Percentiles rank a stretch among this genome's conserved stretches.
Evolutionary conservation across 2,888 invertebrate genomes (phyloP).

Genomic region (Tiliacea citrago): DNA sequence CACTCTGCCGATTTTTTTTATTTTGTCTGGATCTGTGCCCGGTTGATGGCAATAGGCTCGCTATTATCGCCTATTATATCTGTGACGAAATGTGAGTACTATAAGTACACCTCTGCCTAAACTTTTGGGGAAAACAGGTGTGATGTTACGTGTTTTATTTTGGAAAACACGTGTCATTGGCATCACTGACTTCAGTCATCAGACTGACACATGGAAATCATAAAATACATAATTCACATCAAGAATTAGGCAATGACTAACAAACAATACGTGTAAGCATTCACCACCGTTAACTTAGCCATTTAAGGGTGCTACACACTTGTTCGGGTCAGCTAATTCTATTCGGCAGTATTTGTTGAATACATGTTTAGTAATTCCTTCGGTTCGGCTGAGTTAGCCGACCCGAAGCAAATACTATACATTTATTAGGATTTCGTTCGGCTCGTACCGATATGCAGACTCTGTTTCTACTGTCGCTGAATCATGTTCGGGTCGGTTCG

Average conservation of each 20-base stretch:
- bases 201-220: conserved; percentile 45
- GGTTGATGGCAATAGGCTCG: not conserved
- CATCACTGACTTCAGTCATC: not conserved
- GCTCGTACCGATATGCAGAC: no score
- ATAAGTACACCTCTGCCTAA: not conserved
- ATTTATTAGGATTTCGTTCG: not conserved
- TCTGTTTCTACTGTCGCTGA: no score
- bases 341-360: not conserved
- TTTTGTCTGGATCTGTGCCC: not conserved
- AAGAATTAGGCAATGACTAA: conserved; percentile 51
- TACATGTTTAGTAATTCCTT: no score
- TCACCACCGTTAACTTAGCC: conserved; percentile 47
- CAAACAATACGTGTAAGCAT: conserved; percentile 34
- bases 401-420: not conserved
- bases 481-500: no score
- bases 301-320: conserved; percentile 26
- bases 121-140: not conserved
- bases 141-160: not conserved
- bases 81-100: not conserved
- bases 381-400: no score
- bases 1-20: not conserved
- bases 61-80: no score
- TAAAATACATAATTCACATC: conserved; percentile 37
- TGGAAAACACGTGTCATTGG: not conserved
- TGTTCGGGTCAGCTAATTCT: not conserved